A percentile compares a stretch with the other conserved stretches of the same genome.
phyloP scores from a whole-genome alignment of 2,888 invertebrate genomes.

The Nomada flava region DNA sequence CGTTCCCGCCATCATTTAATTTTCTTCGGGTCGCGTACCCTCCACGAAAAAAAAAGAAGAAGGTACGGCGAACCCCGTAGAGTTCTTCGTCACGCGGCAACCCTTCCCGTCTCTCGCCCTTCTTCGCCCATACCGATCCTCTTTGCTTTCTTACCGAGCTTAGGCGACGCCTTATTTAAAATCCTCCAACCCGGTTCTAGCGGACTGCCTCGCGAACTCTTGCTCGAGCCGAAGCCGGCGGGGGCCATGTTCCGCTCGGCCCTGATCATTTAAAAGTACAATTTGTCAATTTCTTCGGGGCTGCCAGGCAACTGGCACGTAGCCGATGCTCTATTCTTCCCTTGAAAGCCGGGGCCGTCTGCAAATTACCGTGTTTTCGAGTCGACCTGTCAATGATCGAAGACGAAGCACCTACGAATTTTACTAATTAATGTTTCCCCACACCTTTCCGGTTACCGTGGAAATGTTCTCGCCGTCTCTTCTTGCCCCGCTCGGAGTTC shows the following conservation, averaged over 20 bases:
- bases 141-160: conserved; percentile 45
- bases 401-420: conserved; percentile 68
- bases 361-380: conserved; percentile 69
- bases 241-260: conserved; percentile 43
- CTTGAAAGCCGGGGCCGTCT: background rate
- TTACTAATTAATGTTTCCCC: conserved; percentile 72
- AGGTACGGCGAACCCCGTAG: conserved; percentile 10
- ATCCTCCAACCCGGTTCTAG: conserved; percentile 55
- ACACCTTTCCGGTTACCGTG: conserved; percentile 21
- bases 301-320: conserved; percentile 54
- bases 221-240: conserved; percentile 27
- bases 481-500: background rate
- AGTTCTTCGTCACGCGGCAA: conserved; percentile 34
- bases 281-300: conserved; percentile 73
- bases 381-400: conserved; percentile 68
- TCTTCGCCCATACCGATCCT: background rate
- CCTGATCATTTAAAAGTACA: conserved; percentile 73
- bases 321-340: conserved; percentile 37
- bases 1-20: conserved; percentile 73
- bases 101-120: background rate
- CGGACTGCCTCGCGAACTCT: conserved; percentile 43
- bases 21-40: conserved; percentile 64
- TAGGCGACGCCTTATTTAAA: conserved; percentile 67
- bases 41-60: conserved; percentile 56
- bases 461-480: conserved; percentile 24